Evolutionary conservation across 2,113 vertebrate genomes (phyloP), one percentile per base, ranked within the genome.

Genomic region (Plecotus auritus): DNA sequence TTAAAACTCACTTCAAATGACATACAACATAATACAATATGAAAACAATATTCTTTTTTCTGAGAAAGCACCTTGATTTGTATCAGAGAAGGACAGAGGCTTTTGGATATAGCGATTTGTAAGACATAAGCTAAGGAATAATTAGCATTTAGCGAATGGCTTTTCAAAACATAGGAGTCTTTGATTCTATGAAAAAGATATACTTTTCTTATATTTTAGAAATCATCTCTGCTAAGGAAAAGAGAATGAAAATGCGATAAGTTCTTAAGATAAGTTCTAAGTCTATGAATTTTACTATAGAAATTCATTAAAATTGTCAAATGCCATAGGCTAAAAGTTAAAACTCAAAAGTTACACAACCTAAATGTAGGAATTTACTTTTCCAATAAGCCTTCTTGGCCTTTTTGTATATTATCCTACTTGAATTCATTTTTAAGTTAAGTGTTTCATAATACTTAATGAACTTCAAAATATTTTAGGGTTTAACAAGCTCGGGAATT

Each of bases 1-100:
- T 94, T 93, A 35, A 92, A 95, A 87, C 22, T 94, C 35, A 87
- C 12, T 47, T 51, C 22, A 49, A 91, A 82, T 70, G 35, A 78
- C 47, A 70, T 9, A 73, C 28, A 30, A 56, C 61, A 86, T 14
- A 78, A 77, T 69, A 47, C 5, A 83, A 67, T 28, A 49, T 17
- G 67, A 85, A 84, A 81, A 23, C 54, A 56, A 66, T 80, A 7
- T 66, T 95, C 42, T 70, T 42, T 85, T 64, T 85, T 90, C 90
- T 80, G 23, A 88, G 56, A 91, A 93, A 91, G n/a, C 32, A 76
- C 10, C 64, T 83, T 86, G 37, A 23, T n/a, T 90, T 90, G 22
- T 10, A 56, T 22, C 23, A 95, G 56, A 76, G 45, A 88, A 91
- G 30, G 22, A 81, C 13, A 14, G 40, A 81, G 76, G 26, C 4